A percentile compares a stretch with the other conserved stretches of the same genome.
phyloP scores from a whole-genome alignment of 2,797 vertebrate species.

The Crenuchus spilurus region DNA sequence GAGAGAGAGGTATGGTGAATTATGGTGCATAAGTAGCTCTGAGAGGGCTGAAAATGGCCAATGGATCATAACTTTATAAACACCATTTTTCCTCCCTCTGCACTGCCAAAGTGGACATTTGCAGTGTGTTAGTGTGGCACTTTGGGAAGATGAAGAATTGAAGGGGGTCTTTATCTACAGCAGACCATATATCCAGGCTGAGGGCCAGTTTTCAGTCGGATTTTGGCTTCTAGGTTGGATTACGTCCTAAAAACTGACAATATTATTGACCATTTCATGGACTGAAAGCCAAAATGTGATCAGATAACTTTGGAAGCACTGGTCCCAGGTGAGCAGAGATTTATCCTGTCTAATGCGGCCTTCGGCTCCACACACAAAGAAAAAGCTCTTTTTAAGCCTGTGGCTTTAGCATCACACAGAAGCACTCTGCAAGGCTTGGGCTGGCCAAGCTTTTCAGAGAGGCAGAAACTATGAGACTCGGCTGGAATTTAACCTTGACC shows the following conservation, averaged over 20 bases:
- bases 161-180: neutral
- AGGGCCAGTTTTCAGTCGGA: neutral
- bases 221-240: conserved; percentile 13
- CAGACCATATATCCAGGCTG: neutral
- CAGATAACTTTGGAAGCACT: neutral
- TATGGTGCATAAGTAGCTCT: conserved; percentile 18
- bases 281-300: neutral
- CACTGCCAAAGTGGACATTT: conserved; percentile 28
- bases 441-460: conserved; percentile 2
- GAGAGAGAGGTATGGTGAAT: conserved; percentile 40
- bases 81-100: conserved; percentile 27
- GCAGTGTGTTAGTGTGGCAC: conserved; percentile 26
- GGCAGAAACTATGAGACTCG: neutral
- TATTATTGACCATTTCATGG: neutral
- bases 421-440: neutral
- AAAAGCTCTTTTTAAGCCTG: neutral
- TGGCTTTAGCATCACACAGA: neutral
- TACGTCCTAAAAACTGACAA: neutral
- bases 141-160: neutral
- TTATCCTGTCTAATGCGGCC: neutral
- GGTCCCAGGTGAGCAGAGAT: conserved; percentile 8
- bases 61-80: conserved; percentile 51
- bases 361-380: neutral
- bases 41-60: conserved; percentile 37
- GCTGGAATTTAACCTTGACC: conserved; percentile 47